Evolutionary conservation across 2,888 invertebrate species (phyloP), one percentile per base, ranked within the genome.

Genomic region (Druceiella hillmani): DNA sequence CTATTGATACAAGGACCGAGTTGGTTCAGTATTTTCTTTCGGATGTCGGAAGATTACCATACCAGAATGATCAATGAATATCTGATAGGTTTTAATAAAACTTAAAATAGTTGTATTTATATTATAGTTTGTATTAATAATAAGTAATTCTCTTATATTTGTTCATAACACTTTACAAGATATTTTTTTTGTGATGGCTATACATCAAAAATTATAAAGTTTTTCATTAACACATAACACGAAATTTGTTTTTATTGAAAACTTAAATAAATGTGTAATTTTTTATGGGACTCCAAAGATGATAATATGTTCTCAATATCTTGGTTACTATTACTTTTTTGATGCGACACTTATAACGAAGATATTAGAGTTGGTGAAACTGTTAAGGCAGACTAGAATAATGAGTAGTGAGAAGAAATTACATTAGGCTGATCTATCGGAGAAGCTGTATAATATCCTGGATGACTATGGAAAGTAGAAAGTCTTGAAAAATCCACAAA

Each of bases 11-110:
- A 45, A 45, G 43, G 20, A 17, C 3, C 2, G 43, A 45, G 14
- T 45, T 43, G 43, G 17, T 22, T 43, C 16, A 45, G 17, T 45
- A 45, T 45, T 45, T 43, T 45, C 40, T 40, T 20, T 43, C 38
- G 5, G 20, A 42, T n/a, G n/a, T 44, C 42, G 46, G 44, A 10
- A 24, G 39, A 14, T 46, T 45, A 45, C 11, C 3, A 45, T 43
- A 39, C 38, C 45, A 43, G 30, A 12, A 43, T 43, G 22, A 47
- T 25, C 43, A 45, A 43, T 45, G 31, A 44, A 29, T 26, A 40
- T 31, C 15, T 35, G 31, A 32, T 37, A 37, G n/a, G n/a, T n/a
- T n/a, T n/a, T n/a, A n/a, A n/a, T n/a, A n/a, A n/a, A n/a, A n/a
- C n/a, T n/a, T n/a, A n/a, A n/a, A n/a, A n/a, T n/a, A n/a, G n/a